A percentile compares a stretch with the other conserved stretches of the same genome.
phyloP scores from a whole-genome alignment of 2,113 vertebrate genomes.

The Sprattus sprattus region DNA sequence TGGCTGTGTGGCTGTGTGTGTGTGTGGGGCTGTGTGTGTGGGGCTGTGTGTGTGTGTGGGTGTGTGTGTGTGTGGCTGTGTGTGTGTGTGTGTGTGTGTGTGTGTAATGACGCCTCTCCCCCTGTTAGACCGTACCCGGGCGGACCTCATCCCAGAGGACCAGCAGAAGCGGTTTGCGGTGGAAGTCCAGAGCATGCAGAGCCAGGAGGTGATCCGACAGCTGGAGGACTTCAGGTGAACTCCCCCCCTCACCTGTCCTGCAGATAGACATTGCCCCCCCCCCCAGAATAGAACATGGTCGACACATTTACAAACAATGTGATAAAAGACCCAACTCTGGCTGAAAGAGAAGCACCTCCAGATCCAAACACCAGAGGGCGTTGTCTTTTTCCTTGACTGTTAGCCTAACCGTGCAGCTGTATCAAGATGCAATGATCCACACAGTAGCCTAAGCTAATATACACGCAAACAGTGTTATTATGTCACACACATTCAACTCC shows the following conservation, averaged over 20 bases:
- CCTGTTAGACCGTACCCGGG: conserved; percentile 75
- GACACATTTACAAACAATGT: not conserved
- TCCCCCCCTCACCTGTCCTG: not conserved
- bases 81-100: no score
- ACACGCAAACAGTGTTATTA: not conserved
- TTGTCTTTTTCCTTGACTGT: not conserved
- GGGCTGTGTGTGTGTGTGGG: no score
- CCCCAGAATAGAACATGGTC: not conserved
- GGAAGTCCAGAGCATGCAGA: conserved; percentile 70
- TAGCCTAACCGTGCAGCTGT: not conserved
- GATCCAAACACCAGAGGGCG: not conserved
- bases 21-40: no score
- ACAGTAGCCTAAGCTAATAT: not conserved
- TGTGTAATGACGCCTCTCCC: not conserved
- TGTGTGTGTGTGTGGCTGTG: not conserved
- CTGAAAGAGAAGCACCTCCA: not conserved
- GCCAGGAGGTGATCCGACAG: conserved; percentile 69
- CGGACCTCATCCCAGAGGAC: conserved; percentile 79
- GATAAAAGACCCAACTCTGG: not conserved
- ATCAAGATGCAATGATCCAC: not conserved
- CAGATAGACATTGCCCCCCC: not conserved
- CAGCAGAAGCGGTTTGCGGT: conserved; percentile 63
- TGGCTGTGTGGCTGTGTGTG: no score
- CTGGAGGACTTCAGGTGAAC: conserved; percentile 83
- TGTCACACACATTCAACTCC: not conserved